Evolutionary conservation across 2,797 vertebrate species (phyloP), one percentile per base, ranked within the genome.

Genomic region (Erpetoichthys calabaricus): DNA sequence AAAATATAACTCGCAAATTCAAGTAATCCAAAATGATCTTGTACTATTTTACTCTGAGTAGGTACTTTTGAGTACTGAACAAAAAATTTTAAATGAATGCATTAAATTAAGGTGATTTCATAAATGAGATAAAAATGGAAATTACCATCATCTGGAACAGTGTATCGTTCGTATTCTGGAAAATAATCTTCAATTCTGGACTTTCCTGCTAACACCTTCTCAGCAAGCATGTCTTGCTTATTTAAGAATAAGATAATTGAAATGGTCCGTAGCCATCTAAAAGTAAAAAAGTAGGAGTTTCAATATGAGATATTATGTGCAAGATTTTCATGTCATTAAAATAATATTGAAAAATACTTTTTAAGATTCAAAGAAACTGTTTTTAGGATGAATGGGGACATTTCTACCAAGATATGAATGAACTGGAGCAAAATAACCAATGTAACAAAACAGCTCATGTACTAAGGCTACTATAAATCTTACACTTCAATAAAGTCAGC

Each of bases 111-210:
- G 25, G 25, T 25, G 25, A 25, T 25, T 25, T 25, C 25, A 25
- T 1, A 25, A 25, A 25, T 25, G 25, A 25, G 25, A 25, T 25
- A 25, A 25, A 25, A 25, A 25, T 25, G 25, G 67, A 9, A 44
- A 73, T 73, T 74, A 98, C 94, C 94, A 73, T 98, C 94, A 83
- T 95, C 91, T 69, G 95, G 94, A 88, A 96, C 89, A 67, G 91
- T 97, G 64, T 98, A 98, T 76, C 91, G 92, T 70, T 82, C 79
- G 5, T 93, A 98, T 80, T 98, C 95, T 47, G 95, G 93, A 71
- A 98, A 98, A 79, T 98, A 98, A 83, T 98, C 94, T 84, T 98
- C 94, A 44, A 98, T 98, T 88, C 92, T 98, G 79, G 95, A 98
- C 77, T 98, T 98, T 75, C 95, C 95, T 72, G 95, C 94, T 84